A percentile compares a stretch with the other conserved stretches of the same genome.
Evolutionary conservation across 2,113 vertebrate genomes (phyloP).

Genomic region (Cichladusa arquata): DNA sequence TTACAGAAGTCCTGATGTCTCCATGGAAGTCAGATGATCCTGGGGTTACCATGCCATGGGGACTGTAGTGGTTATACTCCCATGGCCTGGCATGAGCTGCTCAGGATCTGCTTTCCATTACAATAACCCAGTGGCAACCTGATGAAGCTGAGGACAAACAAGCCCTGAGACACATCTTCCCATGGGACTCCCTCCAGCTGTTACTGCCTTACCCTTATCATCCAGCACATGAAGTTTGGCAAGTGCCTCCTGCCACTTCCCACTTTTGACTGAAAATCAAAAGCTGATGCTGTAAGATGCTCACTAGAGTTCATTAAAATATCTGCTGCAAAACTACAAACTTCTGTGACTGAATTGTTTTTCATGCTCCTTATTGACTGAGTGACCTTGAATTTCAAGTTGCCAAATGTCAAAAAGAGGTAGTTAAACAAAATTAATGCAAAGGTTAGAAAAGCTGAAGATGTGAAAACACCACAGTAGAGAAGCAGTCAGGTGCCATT

Average conservation of each 20-base stretch:
- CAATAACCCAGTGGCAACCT: background rate
- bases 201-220: background rate
- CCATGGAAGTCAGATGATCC: constrained; percentile 27
- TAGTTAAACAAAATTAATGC: background rate
- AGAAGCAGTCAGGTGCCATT: background rate
- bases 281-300: background rate
- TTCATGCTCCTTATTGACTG: background rate
- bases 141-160: background rate
- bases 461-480: background rate
- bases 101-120: constrained; percentile 9
- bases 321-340: background rate
- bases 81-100: background rate
- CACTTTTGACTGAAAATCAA: background rate
- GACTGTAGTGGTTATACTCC: background rate
- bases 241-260: background rate
- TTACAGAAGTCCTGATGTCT: background rate
- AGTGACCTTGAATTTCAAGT: background rate
- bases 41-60: background rate
- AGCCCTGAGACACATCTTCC: background rate
- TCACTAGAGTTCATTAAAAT: background rate
- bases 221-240: background rate
- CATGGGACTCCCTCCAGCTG: background rate
- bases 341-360: background rate
- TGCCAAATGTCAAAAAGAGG: background rate
- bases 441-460: constrained; percentile 6